Conservation (phyloP, 2,888 invertebrate genomes). For the Lycophotia porphyrea region DNA sequence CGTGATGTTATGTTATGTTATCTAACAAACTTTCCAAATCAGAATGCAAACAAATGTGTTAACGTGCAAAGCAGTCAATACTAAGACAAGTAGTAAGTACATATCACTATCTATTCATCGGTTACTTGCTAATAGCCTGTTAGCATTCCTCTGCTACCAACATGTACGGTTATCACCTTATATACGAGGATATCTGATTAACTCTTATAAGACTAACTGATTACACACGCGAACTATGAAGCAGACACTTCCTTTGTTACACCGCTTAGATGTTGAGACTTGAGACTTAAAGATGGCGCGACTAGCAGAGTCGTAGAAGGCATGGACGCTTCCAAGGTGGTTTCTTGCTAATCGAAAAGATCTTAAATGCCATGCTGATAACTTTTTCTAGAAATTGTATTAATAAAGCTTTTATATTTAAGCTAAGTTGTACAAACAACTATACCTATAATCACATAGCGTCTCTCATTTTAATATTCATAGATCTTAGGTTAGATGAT, state of each 20-base stretch:
- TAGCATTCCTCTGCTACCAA: constrained; percentile 61
- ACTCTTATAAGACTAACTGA: constrained; percentile 65
- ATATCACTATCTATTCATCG: constrained; percentile 61
- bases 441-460: background rate
- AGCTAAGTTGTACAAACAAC: background rate
- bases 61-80: constrained; percentile 57
- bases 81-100: constrained; percentile 52
- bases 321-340: constrained; percentile 19
- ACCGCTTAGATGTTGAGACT: constrained; percentile 27
- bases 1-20: background rate
- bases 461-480: constrained; percentile 18
- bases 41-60: constrained; percentile 51
- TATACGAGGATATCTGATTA: constrained; percentile 61
- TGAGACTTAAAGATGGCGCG: constrained; percentile 27
- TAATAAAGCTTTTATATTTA: constrained; percentile 1
- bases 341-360: constrained; percentile 41
- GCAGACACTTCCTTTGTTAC: constrained; percentile 50
- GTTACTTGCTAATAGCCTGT: constrained; percentile 68
- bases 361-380: constrained; percentile 37
- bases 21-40: constrained; percentile 32
- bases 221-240: constrained; percentile 54
- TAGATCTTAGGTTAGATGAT: constrained; percentile 28
- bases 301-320: constrained; percentile 39
- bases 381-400: constrained; percentile 20
- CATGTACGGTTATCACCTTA: constrained; percentile 61